Evolutionary conservation across 2,888 invertebrate genomes (phyloP), one percentile per base, ranked within the genome.

Genomic region (Odontothrips loti): DNA sequence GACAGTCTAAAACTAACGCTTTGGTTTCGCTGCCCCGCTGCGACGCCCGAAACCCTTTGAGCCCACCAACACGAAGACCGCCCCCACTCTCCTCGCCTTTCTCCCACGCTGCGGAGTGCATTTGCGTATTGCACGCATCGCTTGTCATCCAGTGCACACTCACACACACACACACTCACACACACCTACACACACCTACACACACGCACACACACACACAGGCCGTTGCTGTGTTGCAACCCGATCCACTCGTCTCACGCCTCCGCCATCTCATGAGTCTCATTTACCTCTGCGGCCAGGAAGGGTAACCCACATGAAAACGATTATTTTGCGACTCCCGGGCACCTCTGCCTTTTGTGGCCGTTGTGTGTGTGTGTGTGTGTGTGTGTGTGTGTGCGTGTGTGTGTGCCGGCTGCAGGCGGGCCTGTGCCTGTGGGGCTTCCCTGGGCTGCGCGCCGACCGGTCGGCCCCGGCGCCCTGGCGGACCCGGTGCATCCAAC

Each of bases 261-360:
- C 58, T 58, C n/a, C 20, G n/a, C 20, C n/a, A 17, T 58, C 58
- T 58, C 58, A 58, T 20, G 58, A 58, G 58, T 58, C 58, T 58
- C 58, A n/a, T 58, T 58, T 58, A 58, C 58, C 58, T 43, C 34
- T 58, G 58, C 58, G 58, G 58, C n/a, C 17, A 58, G n/a, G 6
- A 17, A 58, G 68, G 68, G 68, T 27, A 75, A 27, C 23, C 68
- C 68, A 27, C 68, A 75, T 58, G 20, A 58, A 58, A 58, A 20
- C 68, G 68, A 75, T 75, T 75, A 75, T 75, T 75, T 75, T 27
- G 23, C 68, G 68, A 58, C 58, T 58, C 58, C 58, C 34, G 34
- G 34, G 3, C 34, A 6, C 34, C 2, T 43, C 34, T 43, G 3
- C 34, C 6, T n/a, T n/a, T n/a, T n/a, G n/a, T n/a, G n/a, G n/a